A percentile compares a stretch with the other conserved stretches of the same genome.
Conservation (phyloP, 2,113 vertebrate species). For the Odocoileus hemionus region DNA sequence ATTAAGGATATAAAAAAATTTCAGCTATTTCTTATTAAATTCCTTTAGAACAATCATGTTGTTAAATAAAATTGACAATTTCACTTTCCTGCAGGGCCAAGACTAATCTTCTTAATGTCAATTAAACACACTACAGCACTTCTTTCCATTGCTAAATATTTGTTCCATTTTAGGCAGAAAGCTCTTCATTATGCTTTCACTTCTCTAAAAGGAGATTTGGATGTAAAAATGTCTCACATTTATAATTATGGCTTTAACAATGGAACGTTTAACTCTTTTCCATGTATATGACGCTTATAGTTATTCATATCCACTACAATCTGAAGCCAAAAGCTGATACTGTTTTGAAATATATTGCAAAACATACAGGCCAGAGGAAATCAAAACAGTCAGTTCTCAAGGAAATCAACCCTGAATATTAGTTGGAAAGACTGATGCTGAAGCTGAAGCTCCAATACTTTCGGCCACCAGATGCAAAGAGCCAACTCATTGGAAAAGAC, state of each 20-base stretch:
- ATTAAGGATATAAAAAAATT: not conserved
- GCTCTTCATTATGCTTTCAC: not conserved
- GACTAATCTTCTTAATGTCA: not conserved
- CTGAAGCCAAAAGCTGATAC: not conserved
- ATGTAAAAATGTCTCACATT: not conserved
- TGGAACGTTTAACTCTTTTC: not conserved
- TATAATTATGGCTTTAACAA: not conserved
- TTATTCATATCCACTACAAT: not conserved
- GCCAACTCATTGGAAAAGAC: not conserved
- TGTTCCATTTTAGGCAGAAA: not conserved
- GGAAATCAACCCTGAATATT: not conserved
- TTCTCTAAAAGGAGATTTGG: not conserved
- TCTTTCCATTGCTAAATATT: not conserved
- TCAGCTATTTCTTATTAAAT: not conserved
- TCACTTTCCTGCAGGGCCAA: not conserved
- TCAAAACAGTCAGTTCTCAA: not conserved
- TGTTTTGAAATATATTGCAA: not conserved
- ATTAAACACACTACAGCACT: not conserved
- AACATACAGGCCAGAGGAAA: not conserved
- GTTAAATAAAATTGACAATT: not conserved
- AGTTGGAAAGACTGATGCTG: fast-evolving
- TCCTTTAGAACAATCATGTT: not conserved
- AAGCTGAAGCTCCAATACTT: not conserved
- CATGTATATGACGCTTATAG: not conserved
- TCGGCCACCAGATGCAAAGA: not conserved